A percentile compares a stretch with the other conserved stretches of the same genome.
Conservation (phyloP, 2,888 invertebrate species). For the Drosophila colorata region DNA sequence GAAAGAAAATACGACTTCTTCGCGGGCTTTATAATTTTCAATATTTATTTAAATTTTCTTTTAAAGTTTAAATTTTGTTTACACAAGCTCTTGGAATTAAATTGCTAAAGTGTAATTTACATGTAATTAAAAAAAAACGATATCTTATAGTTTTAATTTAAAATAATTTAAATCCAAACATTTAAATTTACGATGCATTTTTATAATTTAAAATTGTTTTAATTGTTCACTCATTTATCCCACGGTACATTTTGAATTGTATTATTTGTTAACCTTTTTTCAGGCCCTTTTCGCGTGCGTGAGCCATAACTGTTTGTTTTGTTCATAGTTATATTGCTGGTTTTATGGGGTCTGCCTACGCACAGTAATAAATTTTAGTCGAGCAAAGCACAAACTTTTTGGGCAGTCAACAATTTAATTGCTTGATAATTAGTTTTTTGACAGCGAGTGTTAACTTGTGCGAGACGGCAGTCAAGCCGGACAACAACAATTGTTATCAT, state of each 20-base stretch:
- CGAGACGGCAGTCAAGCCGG: constrained; percentile 25
- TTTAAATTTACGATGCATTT: too few species aligned
- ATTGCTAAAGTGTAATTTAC: too few species aligned
- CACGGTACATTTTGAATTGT: constrained; percentile 21
- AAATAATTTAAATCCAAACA: too few species aligned
- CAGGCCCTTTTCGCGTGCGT: constrained; percentile 1
- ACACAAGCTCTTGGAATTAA: too few species aligned
- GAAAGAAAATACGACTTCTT: too few species aligned
- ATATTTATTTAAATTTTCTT: neutral
- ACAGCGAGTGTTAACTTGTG: constrained; percentile 28
- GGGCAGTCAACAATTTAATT: constrained; percentile 62
- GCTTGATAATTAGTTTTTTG: constrained; percentile 62
- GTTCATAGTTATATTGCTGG: constrained; percentile 30
- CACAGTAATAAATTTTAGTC: constrained; percentile 43
- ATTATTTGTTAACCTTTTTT: constrained; percentile 13
- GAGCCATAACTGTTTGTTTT: constrained; percentile 17
- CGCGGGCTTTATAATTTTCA: too few species aligned
- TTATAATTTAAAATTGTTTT: neutral
- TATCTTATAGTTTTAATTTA: too few species aligned
- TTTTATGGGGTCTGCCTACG: constrained; percentile 39
- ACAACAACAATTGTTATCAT: constrained; percentile 27
- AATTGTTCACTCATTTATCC: neutral
- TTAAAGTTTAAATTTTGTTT: neutral
- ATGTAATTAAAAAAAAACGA: too few species aligned
- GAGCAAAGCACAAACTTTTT: constrained; percentile 26